A percentile compares a stretch with the other conserved stretches of the same genome.
phyloP scores from a whole-genome alignment of 2,113 vertebrate species.

The Halichoerus grypus region DNA sequence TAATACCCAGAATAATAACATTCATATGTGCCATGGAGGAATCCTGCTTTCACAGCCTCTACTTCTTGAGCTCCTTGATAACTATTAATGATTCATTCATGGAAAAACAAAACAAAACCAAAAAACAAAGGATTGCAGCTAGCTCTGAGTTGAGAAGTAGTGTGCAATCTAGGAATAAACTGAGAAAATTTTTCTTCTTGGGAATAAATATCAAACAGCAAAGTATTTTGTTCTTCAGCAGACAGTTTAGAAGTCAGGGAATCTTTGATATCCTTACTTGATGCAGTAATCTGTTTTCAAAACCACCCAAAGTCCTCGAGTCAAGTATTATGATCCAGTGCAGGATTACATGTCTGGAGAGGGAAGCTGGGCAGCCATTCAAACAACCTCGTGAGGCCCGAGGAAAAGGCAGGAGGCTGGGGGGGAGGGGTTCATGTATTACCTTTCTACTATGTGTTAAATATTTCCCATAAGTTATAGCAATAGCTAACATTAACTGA shows the following conservation, averaged over 20 bases:
- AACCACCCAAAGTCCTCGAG: not conserved
- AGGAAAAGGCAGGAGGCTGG: not conserved
- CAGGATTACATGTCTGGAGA: not conserved
- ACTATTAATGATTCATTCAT: not conserved
- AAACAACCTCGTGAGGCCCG: not conserved
- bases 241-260: not conserved
- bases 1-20: not conserved
- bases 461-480: not conserved
- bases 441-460: not conserved
- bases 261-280: not conserved
- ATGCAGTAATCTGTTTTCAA: not conserved
- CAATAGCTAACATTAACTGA: not conserved
- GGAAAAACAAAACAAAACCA: not conserved
- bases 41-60: not conserved
- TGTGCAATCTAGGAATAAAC: not conserved
- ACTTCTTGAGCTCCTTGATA: not conserved
- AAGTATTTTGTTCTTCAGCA: not conserved
- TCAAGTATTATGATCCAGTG: not conserved
- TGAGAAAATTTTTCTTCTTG: not conserved
- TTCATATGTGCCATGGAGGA: not conserved
- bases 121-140: not conserved
- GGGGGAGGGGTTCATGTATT: not conserved
- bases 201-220: not conserved
- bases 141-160: not conserved
- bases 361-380: not conserved